Evolutionary conservation across 2,113 vertebrate genomes (phyloP), one percentile per base, ranked within the genome.

Genomic region (Haliaeetus leucogaster): DNA sequence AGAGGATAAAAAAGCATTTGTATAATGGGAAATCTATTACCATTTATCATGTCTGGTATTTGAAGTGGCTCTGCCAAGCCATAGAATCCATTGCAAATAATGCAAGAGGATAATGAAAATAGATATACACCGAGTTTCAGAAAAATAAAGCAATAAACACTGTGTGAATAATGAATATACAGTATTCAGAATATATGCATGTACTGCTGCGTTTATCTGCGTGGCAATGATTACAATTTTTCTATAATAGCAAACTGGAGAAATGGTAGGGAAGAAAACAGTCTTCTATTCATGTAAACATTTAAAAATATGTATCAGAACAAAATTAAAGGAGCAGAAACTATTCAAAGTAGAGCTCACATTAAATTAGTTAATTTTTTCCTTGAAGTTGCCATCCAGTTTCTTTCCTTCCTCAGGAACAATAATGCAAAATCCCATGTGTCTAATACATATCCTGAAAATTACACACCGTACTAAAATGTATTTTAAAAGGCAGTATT

Each of bases 11-110:
- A 93, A 90, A 80, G 56, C 48, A 58, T 91, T 88, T 89, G 70
- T 89, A 45, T 83, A 95, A 95, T 92, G 76, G 84, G 74, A 96
- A 95, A 97, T 94, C 91, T 95, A 95, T 94, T 96, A 94, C 67
- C 77, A 79, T 95, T 97, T 96, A 92, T 95, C 94, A 84, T 32
- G 53, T 77, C 63, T 82, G 38, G 48, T 87, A 86, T 88, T 95
- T 92, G 81, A 93, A 92, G 73, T 27, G 42, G 70, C 52, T 95
- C 91, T 95, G 77, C 65, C 63, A 93, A 95, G 32, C 59, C 59
- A 80, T 36, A 83, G 91, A 84, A 90, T n/a, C 71, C 32, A 71
- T 16, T 72, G 74, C 61, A 86, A 93, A 72, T 79, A 93, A 95
- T 15, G 23, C 78, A 94, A 88, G 59, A 94, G 58, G 32, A 93